Evolutionary conservation across 1,140 invertebrate genomes (phyloP), one percentile per base, ranked within the genome.

Genomic region (Adoxophyes honmai): DNA sequence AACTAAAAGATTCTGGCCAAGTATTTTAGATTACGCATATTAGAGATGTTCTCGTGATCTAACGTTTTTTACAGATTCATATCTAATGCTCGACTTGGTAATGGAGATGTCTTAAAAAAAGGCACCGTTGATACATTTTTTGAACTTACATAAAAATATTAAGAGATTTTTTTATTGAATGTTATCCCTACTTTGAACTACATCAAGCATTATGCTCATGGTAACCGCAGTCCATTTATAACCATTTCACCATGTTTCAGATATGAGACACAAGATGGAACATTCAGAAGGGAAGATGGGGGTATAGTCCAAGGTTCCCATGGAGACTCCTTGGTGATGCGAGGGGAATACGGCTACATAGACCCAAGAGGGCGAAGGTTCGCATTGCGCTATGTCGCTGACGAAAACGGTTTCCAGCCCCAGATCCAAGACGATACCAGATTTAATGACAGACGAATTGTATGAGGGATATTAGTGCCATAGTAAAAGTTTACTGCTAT

Each of bases 391-490:
- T 88, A 88, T 51, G 59, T 85, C 9, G 81, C 85, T 1, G 82
- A 86, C 18, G 59, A 48, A 1, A 78, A 81, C 18, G 82, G 85
- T 0, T 88, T 69, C 52, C 80, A 70, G 52, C 73, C 80, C 7
- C 55, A 66, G 34, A 10, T 60, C 6, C 52, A 71, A 8, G 66
- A 70, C 7, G 63, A 75, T 21, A 68, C 64, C 18, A 69, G 82
- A 63, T 86, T 76, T 58, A 88, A 88, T 56, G 81, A 88, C 60
- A 75, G 85, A 73, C 66, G 75, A 66, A 79, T 88, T 42, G 66
- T 81, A 62, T 85, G 57, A 73, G 42, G 39, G 48, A 18, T 39
- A 6, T 28, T 6, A 6, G 21, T 28, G 21, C 6, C 21, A 28
- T 2, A 28, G 6, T 28, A 28, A 28, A 28, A 28, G 21, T 28